Base-by-base conservation (phyloP, 37 sponge, comb jelly and placozoan genomes). In the Bolinopsis microptera region DNA sequence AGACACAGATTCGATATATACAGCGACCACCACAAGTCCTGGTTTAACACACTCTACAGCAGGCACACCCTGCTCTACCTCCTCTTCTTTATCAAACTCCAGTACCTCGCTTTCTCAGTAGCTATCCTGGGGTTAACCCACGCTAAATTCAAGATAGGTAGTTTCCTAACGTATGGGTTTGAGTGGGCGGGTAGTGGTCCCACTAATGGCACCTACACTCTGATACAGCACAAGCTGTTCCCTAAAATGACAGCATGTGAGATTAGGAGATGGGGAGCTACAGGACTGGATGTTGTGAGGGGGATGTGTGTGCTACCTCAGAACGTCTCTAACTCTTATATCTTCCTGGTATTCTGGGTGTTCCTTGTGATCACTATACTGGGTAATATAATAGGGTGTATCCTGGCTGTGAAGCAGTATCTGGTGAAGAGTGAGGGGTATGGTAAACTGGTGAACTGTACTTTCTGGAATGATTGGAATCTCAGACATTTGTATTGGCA, bases 391-490 rank as follows among this genome's bases (percentile, higher is more conserved):
- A 77, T 77, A 32, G 80, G 80, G 35, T 32, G 27, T 18, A 77
- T 77, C 80, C 33, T 77, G 80, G 33, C 80, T 34, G 21, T 77
- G 21, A 32, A 27, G 13, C 80, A 77, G 80, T 77, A 77, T 36
- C 33, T 77, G 33, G 27, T 27, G 27, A 77, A 77, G 21, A 21
- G 35, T 0, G 32, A 32, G 21, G 80, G 80, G 1, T 77, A 77
- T 18, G 33, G 32, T 16, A 77, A 77, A 36, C 37, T 77, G 1
- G 80, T 77, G 28, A 16, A 31, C 35, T 32, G 32, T 27, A 77
- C 80, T 33, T 77, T 77, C 80, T 77, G 80, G 80, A 77, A 77
- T 32, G 80, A 77, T 77, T 9, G 33, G 33, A 77, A 77, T 27
- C 27, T 77, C 9, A 27, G 80, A 33, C 36, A 32, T 28, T 35